A percentile compares a stretch with the other conserved stretches of the same genome.
Evolutionary conservation across 2,888 invertebrate species (phyloP).

Genomic region (Phlogophora meticulosa): DNA sequence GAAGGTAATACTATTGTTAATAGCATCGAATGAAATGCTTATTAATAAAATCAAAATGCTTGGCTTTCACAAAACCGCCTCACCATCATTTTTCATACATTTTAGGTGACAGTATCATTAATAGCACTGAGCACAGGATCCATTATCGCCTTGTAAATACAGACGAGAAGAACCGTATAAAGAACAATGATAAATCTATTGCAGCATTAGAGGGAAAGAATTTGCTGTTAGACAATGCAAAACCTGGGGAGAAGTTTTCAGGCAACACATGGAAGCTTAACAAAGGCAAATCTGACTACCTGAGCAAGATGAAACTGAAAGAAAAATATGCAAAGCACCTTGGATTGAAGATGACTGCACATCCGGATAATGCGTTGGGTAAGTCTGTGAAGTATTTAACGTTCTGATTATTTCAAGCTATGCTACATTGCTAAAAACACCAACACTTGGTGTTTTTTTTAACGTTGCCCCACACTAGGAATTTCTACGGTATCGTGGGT

Average conservation of each 20-base stretch:
- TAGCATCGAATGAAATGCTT: too few species aligned
- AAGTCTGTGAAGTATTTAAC: slow-evolving; percentile 16
- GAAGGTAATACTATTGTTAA: too few species aligned
- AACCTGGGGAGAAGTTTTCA: slow-evolving; percentile 72
- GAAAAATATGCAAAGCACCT: slow-evolving; percentile 82
- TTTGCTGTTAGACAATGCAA: slow-evolving; percentile 79
- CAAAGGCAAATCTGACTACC: slow-evolving; percentile 74
- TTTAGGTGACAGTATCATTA: slow-evolving; percentile 78
- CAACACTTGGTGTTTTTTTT: background rate
- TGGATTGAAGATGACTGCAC: slow-evolving; percentile 72
- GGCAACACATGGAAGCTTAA: slow-evolving; percentile 82
- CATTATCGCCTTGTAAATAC: slow-evolving; percentile 79
- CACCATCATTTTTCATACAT: slow-evolving; percentile 67
- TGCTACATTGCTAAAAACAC: background rate
- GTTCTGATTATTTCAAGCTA: slow-evolving; percentile 1
- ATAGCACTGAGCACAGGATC: slow-evolving; percentile 74
- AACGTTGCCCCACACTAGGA: too few species aligned
- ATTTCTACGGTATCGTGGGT: too few species aligned
- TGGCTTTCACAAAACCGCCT: slow-evolving; percentile 11
- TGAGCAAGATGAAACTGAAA: slow-evolving; percentile 79
- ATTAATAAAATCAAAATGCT: slow-evolving; percentile 6
- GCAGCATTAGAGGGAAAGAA: slow-evolving; percentile 85
- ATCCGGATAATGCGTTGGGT: slow-evolving; percentile 71
- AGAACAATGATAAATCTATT: slow-evolving; percentile 87
- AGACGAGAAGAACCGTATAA: slow-evolving; percentile 82